phyloP scores from a whole-genome alignment of 2,113 vertebrate species.

The Oplegnathus fasciatus region DNA sequence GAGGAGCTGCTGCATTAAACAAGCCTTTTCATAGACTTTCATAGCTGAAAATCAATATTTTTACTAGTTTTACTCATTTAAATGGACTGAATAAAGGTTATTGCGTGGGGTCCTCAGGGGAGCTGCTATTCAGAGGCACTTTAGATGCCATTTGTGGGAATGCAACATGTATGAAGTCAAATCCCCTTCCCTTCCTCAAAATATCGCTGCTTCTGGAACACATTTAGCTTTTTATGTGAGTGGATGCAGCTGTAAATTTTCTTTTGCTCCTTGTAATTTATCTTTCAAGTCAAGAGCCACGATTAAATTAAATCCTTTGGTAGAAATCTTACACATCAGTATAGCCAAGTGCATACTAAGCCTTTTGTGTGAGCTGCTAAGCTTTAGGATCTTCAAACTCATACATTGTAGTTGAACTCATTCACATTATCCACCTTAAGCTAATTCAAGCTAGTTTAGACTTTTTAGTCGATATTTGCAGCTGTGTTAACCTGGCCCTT shows the following conservation, averaged over 20 bases:
- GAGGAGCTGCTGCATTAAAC: neutral
- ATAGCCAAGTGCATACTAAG: neutral
- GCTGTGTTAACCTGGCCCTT: neutral
- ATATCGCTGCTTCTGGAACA: neutral
- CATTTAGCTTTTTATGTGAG: constrained; percentile 3
- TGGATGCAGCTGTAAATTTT: neutral
- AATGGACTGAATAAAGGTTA: neutral
- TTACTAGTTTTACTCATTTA: neutral
- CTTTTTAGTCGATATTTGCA: neutral
- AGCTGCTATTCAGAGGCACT: neutral
- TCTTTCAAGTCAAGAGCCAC: neutral
- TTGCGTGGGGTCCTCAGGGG: neutral
- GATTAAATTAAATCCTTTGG: neutral
- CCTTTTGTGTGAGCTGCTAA: neutral
- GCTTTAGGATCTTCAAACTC: neutral
- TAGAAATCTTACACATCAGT: neutral
- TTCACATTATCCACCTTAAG: neutral
- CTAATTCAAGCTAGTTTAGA: neutral
- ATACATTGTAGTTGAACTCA: neutral
- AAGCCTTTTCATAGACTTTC: neutral
- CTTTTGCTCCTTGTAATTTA: neutral
- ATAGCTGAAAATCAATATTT: neutral
- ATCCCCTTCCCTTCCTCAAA: neutral
- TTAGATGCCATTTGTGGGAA: constrained; percentile 18
- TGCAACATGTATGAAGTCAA: neutral